A percentile compares a stretch with the other conserved stretches of the same genome.
These are phyloP conservation scores for Saturnia pavonia DNA, from an alignment of 2,888 invertebrate genomes.

Conservation along the genomic window DNA sequence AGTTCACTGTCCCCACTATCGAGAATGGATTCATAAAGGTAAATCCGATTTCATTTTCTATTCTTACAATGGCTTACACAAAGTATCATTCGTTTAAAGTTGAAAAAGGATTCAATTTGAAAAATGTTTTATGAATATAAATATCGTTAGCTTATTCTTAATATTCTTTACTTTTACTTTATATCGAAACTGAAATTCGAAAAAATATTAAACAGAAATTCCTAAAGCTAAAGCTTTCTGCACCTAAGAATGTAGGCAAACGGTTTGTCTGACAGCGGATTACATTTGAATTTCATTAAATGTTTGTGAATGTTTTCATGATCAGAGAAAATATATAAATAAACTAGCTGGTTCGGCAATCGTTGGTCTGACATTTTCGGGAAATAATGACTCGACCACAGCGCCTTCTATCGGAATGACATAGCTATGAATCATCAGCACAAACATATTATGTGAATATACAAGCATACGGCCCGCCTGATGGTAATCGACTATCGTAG, in stretches of 20 bases:
- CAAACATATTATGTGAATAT: too few species aligned
- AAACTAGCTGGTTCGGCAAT: too few species aligned
- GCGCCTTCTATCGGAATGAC: too few species aligned
- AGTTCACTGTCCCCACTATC: conserved; percentile 43
- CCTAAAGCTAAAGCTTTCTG: not conserved
- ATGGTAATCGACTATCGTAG: too few species aligned
- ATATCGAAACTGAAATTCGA: not conserved
- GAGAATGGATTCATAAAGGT: conserved; percentile 43
- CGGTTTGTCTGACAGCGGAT: not conserved
- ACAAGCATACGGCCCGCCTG: too few species aligned
- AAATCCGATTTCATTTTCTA: conserved; percentile 14
- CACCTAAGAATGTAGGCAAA: too few species aligned
- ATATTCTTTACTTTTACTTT: not conserved
- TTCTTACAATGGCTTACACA: not conserved
- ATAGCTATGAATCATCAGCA: too few species aligned
- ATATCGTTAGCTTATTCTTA: not conserved
- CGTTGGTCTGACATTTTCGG: too few species aligned
- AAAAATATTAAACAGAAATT: not conserved
- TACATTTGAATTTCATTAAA: not conserved
- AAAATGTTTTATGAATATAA: not conserved
- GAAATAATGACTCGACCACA: too few species aligned
- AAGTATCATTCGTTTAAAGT: not conserved
- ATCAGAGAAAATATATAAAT: too few species aligned
- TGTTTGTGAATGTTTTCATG: not conserved
- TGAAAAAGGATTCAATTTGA: not conserved